Conservation (phyloP, 2,888 invertebrate species). For the Hoplodrina ambigua region DNA sequence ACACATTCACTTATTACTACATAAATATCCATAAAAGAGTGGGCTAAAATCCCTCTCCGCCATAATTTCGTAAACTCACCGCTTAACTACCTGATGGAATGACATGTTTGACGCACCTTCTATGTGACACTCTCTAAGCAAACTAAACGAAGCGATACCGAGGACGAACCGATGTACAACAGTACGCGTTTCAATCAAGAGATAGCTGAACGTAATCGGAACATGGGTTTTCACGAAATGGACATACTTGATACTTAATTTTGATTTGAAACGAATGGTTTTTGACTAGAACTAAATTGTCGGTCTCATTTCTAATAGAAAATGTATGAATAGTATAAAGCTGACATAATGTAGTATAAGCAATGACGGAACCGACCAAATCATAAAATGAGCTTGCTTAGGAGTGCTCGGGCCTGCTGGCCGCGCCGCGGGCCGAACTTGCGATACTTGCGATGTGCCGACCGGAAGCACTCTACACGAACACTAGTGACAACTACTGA, state of each 20-base stretch:
- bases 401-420: slow-evolving; percentile 71
- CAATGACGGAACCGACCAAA: slow-evolving; percentile 59
- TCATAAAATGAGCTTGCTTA: slow-evolving; percentile 78
- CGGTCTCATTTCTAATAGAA: slow-evolving; percentile 51
- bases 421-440: slow-evolving; percentile 76
- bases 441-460: slow-evolving; percentile 58
- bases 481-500: slow-evolving; percentile 81
- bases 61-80: slow-evolving; percentile 90
- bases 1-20: slow-evolving; percentile 86
- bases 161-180: slow-evolving; percentile 56
- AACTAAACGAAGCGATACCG: slow-evolving; percentile 75
- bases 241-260: slow-evolving; percentile 14
- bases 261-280: slow-evolving; percentile 37
- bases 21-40: slow-evolving; percentile 80
- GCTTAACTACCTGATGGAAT: slow-evolving; percentile 88
- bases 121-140: slow-evolving; percentile 84
- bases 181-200: slow-evolving; percentile 48
- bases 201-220: slow-evolving; percentile 39
- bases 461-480: slow-evolving; percentile 80
- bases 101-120: slow-evolving; percentile 83
- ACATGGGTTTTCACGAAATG: slow-evolving; percentile 48
- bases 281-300: slow-evolving; percentile 42
- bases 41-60: slow-evolving; percentile 90
- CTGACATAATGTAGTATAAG: slow-evolving; percentile 46
- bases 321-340: slow-evolving; percentile 40